A percentile compares a stretch with the other conserved stretches of the same genome.
Evolutionary conservation across 1,140 invertebrate genomes (phyloP).

Genomic region (Macrocentrus cingulum): DNA sequence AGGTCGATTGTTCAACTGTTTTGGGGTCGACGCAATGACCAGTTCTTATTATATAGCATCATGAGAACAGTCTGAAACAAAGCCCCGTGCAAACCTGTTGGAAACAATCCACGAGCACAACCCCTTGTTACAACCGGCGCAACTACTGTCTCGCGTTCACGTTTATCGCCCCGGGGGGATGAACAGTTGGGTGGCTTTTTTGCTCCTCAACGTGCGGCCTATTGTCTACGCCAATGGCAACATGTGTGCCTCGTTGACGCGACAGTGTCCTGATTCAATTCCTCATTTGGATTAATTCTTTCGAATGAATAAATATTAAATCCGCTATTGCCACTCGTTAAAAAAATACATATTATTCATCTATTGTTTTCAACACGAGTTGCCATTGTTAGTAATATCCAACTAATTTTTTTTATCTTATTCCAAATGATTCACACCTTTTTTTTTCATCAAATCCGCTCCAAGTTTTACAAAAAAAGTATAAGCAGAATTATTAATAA

Average conservation of each 20-base stretch:
- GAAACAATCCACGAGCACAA: slow-evolving; percentile 46
- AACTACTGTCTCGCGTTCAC: slow-evolving; percentile 11
- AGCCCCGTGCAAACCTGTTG: slow-evolving; percentile 52
- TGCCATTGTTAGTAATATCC: no score
- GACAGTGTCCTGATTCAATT: slow-evolving; percentile 3
- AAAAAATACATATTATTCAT: not conserved
- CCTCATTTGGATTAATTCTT: slow-evolving; percentile 19
- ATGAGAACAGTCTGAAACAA: slow-evolving; percentile 57
- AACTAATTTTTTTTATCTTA: no score
- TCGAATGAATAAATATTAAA: no score
- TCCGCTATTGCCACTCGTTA: no score
- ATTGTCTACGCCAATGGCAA: slow-evolving; percentile 47
- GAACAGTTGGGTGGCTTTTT: slow-evolving; percentile 58
- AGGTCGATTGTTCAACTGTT: slow-evolving; percentile 54
- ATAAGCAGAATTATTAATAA: no score
- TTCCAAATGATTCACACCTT: no score
- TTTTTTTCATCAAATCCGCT: no score
- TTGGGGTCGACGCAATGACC: slow-evolving; percentile 52
- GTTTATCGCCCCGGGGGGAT: slow-evolving; percentile 38
- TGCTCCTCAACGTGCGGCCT: slow-evolving; percentile 30
- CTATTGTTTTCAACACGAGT: no score
- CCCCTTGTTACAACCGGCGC: slow-evolving; percentile 11
- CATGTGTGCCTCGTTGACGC: slow-evolving; percentile 44
- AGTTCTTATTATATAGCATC: slow-evolving; percentile 39
- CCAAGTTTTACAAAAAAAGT: no score